A percentile compares a stretch with the other conserved stretches of the same genome.
Conservation (phyloP, 2,113 vertebrate species). For the Anser cygnoides region DNA sequence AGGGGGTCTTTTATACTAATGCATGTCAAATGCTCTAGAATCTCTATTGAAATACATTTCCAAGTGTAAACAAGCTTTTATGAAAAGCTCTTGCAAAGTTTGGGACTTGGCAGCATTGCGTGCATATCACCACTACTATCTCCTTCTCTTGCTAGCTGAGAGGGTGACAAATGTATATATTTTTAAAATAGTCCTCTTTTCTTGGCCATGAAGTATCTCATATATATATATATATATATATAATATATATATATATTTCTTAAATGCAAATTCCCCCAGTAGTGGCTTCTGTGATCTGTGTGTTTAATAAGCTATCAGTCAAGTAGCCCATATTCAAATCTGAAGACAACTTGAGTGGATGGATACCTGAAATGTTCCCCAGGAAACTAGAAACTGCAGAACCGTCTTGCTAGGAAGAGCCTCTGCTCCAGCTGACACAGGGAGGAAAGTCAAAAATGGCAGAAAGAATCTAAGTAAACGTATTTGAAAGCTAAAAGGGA, state of each 20-base stretch:
- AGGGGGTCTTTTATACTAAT: background rate
- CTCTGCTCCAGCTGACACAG: background rate
- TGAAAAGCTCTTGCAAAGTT: background rate
- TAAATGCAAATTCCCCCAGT: background rate
- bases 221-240: background rate
- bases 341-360: background rate
- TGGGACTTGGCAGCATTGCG: background rate
- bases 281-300: background rate
- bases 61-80: background rate
- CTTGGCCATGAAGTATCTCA: background rate
- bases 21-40: background rate
- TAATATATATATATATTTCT: background rate
- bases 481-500: background rate
- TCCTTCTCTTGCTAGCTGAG: background rate
- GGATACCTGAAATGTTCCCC: background rate
- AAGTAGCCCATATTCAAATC: background rate
- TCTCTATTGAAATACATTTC: background rate
- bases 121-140: background rate
- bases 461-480: background rate
- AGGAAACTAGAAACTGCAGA: background rate
- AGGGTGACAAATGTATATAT: background rate
- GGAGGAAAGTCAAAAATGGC: background rate
- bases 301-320: background rate
- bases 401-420: background rate
- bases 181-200: background rate